phyloP scores from a whole-genome alignment of 2,888 invertebrate species.

The Tyria jacobaeae region DNA sequence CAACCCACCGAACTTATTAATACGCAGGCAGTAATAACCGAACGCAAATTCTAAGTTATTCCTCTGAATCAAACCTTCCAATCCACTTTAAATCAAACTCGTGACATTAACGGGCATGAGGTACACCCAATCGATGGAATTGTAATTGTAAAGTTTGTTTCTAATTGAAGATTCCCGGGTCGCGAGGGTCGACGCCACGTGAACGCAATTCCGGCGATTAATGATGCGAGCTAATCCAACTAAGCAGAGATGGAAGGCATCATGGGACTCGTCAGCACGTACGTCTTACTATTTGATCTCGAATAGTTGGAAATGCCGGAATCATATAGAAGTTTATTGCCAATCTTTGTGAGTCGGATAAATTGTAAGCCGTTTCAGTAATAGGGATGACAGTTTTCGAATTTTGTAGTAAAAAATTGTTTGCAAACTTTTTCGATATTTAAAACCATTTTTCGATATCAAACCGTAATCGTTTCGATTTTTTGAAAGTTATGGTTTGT shows the following conservation, averaged over 20 bases:
- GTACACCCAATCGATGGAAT: constrained; percentile 65
- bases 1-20: constrained; percentile 8
- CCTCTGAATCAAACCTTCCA: constrained; percentile 27
- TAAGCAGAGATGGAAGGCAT: constrained; percentile 74
- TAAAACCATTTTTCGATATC: background rate
- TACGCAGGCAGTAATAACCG: constrained; percentile 15
- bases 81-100: constrained; percentile 50
- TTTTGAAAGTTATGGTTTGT: constrained; percentile 1
- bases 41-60: constrained; percentile 32
- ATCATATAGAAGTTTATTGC: constrained; percentile 27
- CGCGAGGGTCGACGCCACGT: constrained; percentile 58
- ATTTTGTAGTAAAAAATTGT: constrained; percentile 9
- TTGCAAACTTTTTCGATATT: background rate
- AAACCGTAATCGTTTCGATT: too few species aligned
- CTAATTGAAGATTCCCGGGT: constrained; percentile 79
- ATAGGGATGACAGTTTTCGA: constrained; percentile 9
- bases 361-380: constrained; percentile 21
- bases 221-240: constrained; percentile 84
- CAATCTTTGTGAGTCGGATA: constrained; percentile 25
- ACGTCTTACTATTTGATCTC: constrained; percentile 68
- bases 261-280: constrained; percentile 68
- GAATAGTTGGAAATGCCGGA: constrained; percentile 53
- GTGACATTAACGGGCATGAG: constrained; percentile 46
- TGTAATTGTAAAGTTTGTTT: constrained; percentile 78
- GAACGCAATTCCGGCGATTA: constrained; percentile 83